Conservation (phyloP, 2,113 vertebrate genomes). For the Serinus canaria region DNA sequence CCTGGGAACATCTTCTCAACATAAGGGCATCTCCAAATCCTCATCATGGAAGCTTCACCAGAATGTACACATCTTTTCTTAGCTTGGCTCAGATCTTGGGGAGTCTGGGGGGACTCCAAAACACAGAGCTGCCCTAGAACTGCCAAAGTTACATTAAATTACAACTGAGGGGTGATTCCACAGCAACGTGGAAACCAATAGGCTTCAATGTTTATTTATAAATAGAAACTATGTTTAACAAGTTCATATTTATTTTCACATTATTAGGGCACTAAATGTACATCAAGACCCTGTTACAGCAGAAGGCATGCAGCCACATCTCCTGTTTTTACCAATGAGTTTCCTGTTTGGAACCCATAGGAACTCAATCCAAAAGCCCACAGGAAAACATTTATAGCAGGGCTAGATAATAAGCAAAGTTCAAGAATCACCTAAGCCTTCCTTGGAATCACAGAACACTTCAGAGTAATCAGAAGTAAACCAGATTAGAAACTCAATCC, state of each 20-base stretch:
- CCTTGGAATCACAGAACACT: not conserved
- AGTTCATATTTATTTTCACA: not conserved
- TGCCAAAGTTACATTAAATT: not conserved
- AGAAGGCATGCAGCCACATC: not conserved
- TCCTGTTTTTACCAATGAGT: not conserved
- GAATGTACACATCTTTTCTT: not conserved
- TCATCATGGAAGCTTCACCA: not conserved
- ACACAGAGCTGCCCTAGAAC: not conserved
- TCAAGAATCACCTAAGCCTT: not conserved
- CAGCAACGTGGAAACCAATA: not conserved
- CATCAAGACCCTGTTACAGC: not conserved
- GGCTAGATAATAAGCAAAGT: not conserved
- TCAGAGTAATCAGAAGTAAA: not conserved
- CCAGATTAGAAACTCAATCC: not conserved
- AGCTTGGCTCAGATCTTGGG: not conserved
- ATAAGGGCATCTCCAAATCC: not conserved
- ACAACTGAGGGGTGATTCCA: not conserved
- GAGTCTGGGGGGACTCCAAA: not conserved
- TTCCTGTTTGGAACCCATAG: not conserved
- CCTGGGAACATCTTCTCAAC: not conserved
- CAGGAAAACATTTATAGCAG: not conserved
- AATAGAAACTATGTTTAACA: not conserved
- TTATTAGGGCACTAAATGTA: not conserved
- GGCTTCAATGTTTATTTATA: not conserved
- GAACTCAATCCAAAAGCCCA: not conserved